Evolutionary conservation across 35 echinoderm and acorn worm genomes (phyloP).

Genomic region (Ptychodera flava): DNA sequence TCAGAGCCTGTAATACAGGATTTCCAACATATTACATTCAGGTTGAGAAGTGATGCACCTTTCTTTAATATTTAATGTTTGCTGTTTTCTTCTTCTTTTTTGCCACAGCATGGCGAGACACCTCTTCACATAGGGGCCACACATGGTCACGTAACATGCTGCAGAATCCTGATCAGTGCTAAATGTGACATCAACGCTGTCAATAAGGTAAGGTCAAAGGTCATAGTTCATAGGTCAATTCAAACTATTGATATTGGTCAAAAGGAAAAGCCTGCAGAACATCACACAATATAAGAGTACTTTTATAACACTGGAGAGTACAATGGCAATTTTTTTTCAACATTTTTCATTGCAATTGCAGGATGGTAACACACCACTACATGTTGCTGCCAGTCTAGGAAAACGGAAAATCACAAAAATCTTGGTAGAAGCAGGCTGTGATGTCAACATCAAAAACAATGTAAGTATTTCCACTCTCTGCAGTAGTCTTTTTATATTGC

Average conservation of each 20-base stretch:
- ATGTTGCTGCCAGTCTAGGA: conserved; percentile 73
- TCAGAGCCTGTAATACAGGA: too few species aligned
- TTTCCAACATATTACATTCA: too few species aligned
- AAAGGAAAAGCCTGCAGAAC: too few species aligned
- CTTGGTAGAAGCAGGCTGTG: conserved; percentile 67
- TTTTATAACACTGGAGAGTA: too few species aligned
- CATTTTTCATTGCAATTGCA: too few species aligned
- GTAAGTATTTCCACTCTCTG: conserved; percentile 33
- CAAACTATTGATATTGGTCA: too few species aligned
- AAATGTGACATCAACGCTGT: conserved; percentile 54
- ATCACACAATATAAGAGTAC: too few species aligned
- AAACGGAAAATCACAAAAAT: conserved; percentile 84
- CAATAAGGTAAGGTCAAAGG: conserved; percentile 61
- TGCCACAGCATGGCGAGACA: conserved; percentile 63
- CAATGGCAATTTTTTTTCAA: too few species aligned
- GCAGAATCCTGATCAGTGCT: conserved; percentile 83
- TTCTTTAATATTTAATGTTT: too few species aligned
- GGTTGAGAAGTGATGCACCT: too few species aligned
- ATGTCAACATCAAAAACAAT: conserved; percentile 62
- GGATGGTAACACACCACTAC: conserved; percentile 95
- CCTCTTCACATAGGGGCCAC: conserved; percentile 73
- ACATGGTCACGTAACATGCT: conserved; percentile 91
- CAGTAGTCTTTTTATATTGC: neutral
- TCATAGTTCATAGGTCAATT: too few species aligned
- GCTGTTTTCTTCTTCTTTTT: too few species aligned